Base-by-base conservation (phyloP, 2,113 vertebrate species). In the Thryonomys swinderianus region DNA sequence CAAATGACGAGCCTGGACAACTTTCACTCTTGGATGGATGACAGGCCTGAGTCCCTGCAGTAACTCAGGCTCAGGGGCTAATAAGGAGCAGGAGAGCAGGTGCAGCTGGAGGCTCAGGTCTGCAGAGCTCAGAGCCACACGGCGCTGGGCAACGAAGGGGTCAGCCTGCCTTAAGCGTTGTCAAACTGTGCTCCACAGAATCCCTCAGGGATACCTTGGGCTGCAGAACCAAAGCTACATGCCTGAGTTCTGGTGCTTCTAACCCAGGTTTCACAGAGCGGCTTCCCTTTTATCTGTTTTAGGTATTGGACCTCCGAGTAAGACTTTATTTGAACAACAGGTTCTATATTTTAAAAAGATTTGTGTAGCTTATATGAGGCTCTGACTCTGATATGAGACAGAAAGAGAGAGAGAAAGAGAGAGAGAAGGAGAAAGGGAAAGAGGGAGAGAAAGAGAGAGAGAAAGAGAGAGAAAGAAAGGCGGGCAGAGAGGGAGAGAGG, bases 281-380 rank as follows among this genome's bases (percentile, higher is more conserved):
- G 67, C 25, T 45, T 13, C 51, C 12, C 37, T 67, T 62, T 0
- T n/a, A 9, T 74, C 32, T 59, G 21, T 51, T 57, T 34, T 61
- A 67, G 20, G 27, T 25, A 40, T 0, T 10, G 62, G 17, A 1
- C 2, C 62, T 82, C 45, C 37, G 67, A 80, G 32, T 13, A 55
- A 93, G 59, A 55, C 80, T 95, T 76, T 82, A 11, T 79, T 78
- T 88, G 51, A 92, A 55, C n/a, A 71, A 16, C 0, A 7, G 34
- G 6, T 30, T 74, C 71, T 90, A 11, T 34, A 57, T 21, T n/a
- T 51, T 73, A 40, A 84, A 80, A 84, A 48, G 66, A 92, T 30
- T 53, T 62, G 45, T 18, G 34, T 12, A 51, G 82, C 61, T n/a
- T 51, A 30, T 20, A 9, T 21, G 61, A 84, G 32, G 17, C 42